Evolutionary conservation across 2,888 invertebrate genomes (phyloP), one percentile per base, ranked within the genome.

Genomic region (Troglohyphantes excavatus): DNA sequence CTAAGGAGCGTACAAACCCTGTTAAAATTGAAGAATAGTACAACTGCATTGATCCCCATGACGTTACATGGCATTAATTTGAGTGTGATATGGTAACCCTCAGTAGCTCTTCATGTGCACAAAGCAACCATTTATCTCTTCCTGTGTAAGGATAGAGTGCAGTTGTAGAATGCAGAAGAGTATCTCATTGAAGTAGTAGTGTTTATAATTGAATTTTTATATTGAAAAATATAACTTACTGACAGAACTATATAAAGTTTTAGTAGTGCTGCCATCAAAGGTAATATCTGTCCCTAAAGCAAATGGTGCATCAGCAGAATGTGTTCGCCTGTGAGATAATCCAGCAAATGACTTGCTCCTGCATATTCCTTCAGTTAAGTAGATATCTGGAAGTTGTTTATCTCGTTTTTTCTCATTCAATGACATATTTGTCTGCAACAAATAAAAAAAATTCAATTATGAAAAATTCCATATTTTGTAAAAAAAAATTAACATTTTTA

Each of bases 311-410:
- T 86, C 83, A 33, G 72, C 76, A 65, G 90, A 90, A 65, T 82
- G 68, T 29, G 90, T 78, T 9, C 90, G 70, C 73, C 85, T 78
- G 43, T 91, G 91, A 46, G 91, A 84, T 23, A 91, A 53, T n/a
- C 88, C 91, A 67, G 59, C 89, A 78, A 85, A 89, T 17, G 91
- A 91, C 65, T 81, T 88, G 63, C 91, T 91, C 53, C 91, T 73
- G 29, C 84, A 84, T 78, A 91, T 83, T 11, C 83, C 85, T 75
- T 84, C 91, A 21, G 85, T 67, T 63, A 89, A 76, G 29, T 78
- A 79, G 13, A 83, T 75, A 65, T 90, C 90, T 11, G 90, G 90
- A 11, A 76, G 61, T 21, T 83, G 78, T 43, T 79, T 87, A 33
- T 29, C 43, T 21, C 86, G 72, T 27, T 82, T 84, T 39, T 86